These are phyloP conservation scores for Volucella bombylans DNA, from an alignment of 2,888 invertebrate genomes.

Conservation along the genomic window DNA sequence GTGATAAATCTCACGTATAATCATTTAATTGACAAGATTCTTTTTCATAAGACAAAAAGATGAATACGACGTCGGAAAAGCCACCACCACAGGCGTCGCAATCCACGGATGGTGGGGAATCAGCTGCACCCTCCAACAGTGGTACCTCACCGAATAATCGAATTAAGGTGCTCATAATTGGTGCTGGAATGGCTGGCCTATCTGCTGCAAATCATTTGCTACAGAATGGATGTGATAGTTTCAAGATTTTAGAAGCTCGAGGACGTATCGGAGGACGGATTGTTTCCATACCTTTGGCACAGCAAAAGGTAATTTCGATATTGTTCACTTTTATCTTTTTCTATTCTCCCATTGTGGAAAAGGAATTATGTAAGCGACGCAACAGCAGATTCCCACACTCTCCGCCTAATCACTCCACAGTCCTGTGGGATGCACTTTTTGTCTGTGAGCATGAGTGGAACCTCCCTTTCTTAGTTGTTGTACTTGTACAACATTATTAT, in stretches of 20 bases:
- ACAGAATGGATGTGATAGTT: conserved; percentile 90
- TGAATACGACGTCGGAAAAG: conserved; percentile 77
- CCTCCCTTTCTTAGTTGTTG: neutral
- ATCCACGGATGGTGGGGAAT: conserved; percentile 39
- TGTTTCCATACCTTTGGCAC: conserved; percentile 87
- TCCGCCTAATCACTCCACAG: neutral
- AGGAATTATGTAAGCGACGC: conserved; percentile 65
- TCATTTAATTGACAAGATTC: neutral
- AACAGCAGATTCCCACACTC: conserved; percentile 60
- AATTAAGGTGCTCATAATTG: conserved; percentile 91
- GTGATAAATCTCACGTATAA: conserved; percentile 29
- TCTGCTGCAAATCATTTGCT: conserved; percentile 92
- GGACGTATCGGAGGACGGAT: conserved; percentile 92
- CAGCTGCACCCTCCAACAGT: conserved; percentile 77
- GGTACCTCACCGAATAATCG: conserved; percentile 77
- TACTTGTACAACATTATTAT: neutral
- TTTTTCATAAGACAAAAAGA: conserved; percentile 3
- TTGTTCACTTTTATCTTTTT: conserved; percentile 5
- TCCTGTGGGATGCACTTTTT: conserved; percentile 12
- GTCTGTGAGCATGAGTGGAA: neutral
- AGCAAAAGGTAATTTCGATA: conserved; percentile 82
- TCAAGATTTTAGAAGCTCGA: conserved; percentile 91
- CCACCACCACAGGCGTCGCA: conserved; percentile 73
- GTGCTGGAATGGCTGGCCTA: conserved; percentile 91
- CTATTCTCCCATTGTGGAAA: conserved; percentile 11